phyloP scores from a whole-genome alignment of 1,140 invertebrate species.

The Neuroterus valhalla region DNA sequence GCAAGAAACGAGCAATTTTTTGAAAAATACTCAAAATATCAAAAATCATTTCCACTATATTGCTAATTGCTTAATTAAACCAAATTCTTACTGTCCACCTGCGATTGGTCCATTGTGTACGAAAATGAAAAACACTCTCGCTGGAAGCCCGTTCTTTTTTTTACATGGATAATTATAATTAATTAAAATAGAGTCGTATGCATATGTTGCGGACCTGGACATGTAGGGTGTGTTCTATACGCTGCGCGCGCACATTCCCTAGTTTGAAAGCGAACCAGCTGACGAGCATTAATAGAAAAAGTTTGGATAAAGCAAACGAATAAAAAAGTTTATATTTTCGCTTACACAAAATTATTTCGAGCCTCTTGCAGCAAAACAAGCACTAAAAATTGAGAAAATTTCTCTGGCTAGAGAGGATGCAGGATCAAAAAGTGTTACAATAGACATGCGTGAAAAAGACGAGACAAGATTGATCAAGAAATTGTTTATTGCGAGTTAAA shows the following conservation, averaged over 20 bases:
- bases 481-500: conserved; percentile 9
- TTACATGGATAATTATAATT: conserved; percentile 27
- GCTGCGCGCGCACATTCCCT: conserved; percentile 24
- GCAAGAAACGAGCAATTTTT: too few relatives aligned
- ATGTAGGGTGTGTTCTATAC: conserved; percentile 29
- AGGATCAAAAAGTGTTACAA: conserved; percentile 19
- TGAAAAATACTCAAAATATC: too few relatives aligned
- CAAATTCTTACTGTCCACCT: conserved; percentile 9
- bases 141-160: conserved; percentile 20
- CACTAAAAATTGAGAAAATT: not conserved
- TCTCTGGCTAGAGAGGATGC: not conserved
- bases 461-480: conserved; percentile 1
- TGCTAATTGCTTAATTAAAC: not conserved
- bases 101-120: conserved; percentile 20
- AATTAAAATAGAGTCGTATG: conserved; percentile 22
- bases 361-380: not conserved
- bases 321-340: not conserved
- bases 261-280: conserved; percentile 21
- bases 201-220: conserved; percentile 18
- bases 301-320: not conserved
- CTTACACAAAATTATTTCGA: too few relatives aligned
- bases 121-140: conserved; percentile 1
- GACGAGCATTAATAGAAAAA: not conserved
- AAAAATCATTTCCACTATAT: not conserved
- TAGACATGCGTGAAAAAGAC: conserved; percentile 1